Conservation (phyloP, 2,113 vertebrate genomes). For the Chrysemys picta region DNA sequence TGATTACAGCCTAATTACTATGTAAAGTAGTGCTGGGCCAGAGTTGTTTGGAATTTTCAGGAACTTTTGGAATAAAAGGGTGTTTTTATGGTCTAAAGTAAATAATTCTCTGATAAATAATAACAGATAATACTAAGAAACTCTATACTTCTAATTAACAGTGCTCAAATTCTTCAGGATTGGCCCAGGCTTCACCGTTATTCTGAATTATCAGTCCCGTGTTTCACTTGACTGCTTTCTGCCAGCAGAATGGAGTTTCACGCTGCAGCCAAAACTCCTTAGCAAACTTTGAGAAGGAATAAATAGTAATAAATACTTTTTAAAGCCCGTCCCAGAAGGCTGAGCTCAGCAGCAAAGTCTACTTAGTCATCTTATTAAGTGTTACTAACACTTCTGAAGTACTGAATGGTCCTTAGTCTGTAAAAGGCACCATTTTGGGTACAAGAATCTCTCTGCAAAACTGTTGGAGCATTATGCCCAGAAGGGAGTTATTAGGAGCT, state of each 20-base stretch:
- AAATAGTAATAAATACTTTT: constrained; percentile 65
- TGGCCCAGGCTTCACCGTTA: neutral
- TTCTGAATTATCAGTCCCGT: neutral
- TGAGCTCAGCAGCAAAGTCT: constrained; percentile 10
- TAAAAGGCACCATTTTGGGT: constrained; percentile 45
- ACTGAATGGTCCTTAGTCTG: constrained; percentile 40
- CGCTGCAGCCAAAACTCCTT: constrained; percentile 31
- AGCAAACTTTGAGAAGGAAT: constrained; percentile 50
- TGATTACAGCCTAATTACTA: neutral
- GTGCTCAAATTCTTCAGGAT: neutral
- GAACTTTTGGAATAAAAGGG: neutral
- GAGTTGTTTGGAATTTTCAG: neutral
- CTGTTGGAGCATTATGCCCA: neutral
- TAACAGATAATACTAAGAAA: neutral
- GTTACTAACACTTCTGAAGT: constrained; percentile 62
- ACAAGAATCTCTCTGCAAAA: constrained; percentile 47
- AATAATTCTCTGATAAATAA: neutral
- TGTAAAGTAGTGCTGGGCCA: neutral
- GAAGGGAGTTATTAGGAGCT: neutral
- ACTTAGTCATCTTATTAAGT: constrained; percentile 68
- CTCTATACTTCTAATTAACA: neutral
- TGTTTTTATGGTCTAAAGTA: neutral
- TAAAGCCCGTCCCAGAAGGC: neutral
- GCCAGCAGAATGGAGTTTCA: constrained; percentile 26
- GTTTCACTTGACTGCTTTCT: constrained; percentile 15